Evolutionary conservation across 2,888 invertebrate genomes (phyloP).

Genomic region (Laothoe populi): DNA sequence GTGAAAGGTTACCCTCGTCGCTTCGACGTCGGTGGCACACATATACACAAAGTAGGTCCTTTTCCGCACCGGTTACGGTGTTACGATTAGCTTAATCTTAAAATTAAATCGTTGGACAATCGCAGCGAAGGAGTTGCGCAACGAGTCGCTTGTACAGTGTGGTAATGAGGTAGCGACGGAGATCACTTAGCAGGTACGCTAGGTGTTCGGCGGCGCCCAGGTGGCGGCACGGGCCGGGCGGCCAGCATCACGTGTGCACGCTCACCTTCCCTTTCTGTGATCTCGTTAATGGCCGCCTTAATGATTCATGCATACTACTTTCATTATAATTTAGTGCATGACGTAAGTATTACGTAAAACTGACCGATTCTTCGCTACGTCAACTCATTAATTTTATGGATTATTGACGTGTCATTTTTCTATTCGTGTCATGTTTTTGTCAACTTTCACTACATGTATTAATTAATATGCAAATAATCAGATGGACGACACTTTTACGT

Average conservation of each 20-base stretch:
- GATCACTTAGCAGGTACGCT: conserved; percentile 2
- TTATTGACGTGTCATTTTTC: conserved; percentile 30
- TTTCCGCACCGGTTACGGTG: conserved; percentile 61
- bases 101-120: conserved; percentile 31
- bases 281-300: conserved; percentile 62
- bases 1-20: conserved; percentile 71
- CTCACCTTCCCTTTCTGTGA: conserved; percentile 37
- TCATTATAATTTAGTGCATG: conserved; percentile 60
- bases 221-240: conserved; percentile 13
- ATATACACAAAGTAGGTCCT: conserved; percentile 53
- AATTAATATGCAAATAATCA: conserved; percentile 5
- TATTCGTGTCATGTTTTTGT: conserved; percentile 33
- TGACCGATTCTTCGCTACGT: conserved; percentile 32
- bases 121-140: conserved; percentile 47
- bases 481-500: not conserved
- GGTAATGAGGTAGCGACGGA: conserved; percentile 15
- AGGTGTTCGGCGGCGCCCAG: not conserved
- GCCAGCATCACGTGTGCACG: conserved; percentile 6
- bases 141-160: conserved; percentile 43
- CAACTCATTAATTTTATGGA: conserved; percentile 47
- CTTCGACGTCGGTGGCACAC: conserved; percentile 48
- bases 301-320: conserved; percentile 69
- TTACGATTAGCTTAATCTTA: conserved; percentile 59
- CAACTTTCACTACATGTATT: conserved; percentile 19
- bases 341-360: conserved; percentile 46